Base-by-base conservation (phyloP, 2,797 vertebrate genomes). In the Sciurus vulgaris region DNA sequence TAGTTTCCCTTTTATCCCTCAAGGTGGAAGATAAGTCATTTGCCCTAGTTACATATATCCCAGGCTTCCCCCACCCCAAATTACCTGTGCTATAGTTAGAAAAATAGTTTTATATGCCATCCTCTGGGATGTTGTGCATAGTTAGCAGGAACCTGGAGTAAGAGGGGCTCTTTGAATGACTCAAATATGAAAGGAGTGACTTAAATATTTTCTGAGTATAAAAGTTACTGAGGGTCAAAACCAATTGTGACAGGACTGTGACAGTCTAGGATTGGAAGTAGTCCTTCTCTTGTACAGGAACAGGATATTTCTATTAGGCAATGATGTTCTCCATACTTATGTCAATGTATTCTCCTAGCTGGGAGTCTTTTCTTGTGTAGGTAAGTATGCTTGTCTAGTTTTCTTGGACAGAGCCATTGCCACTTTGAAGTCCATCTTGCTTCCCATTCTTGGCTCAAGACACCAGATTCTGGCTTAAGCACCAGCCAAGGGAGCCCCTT, bases 71-170 rank as follows among this genome's bases (percentile, higher is more conserved):
- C 47, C 63, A 18, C 24, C 77, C 91, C 69, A 95, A 95, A 49
- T 24, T 87, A 67, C 90, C 96, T 97, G 96, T 97, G 93, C 89
- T 94, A 93, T 9, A 63, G 54, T 94, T 95, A 97, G 92, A 97
- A 98, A 98, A 97, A n/a, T 56, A 96, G 96, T 94, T 96, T 54
- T 95, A 84, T 91, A 51, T 20, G 82, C 0, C 0, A 77, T 96
- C 87, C 0, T 47, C 89, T 96, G 96, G 97, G 95, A 95, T 89
- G 97, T 89, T 95, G 97, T 97, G 98, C 97, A 97, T 97, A 97
- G 97, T 95, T 96, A 96, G 93, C 86, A 96, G 95, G 73, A 93
- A 93, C 95, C 97, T 94, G 0, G 17, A 95, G 91, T 70, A 85
- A 87, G 72, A 47, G 92, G 94, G 87, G 88, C 95, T 94, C 73